Evolutionary conservation across 2,888 invertebrate species (phyloP).

Genomic region (Platycnemis pennipes): DNA sequence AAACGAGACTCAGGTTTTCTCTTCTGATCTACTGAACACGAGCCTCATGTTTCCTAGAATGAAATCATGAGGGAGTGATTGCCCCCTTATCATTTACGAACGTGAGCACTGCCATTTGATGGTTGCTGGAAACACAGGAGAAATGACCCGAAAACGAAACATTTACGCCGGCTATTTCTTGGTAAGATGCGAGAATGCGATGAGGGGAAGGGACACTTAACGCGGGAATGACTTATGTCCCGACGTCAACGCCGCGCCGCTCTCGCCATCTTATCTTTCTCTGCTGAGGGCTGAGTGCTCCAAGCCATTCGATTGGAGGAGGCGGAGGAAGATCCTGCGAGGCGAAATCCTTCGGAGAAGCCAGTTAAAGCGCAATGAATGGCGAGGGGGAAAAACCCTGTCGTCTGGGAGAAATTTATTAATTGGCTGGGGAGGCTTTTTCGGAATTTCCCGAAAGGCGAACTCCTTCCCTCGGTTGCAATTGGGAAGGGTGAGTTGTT

Average conservation of each 20-base stretch:
- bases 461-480: neutral
- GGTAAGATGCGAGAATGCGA: neutral
- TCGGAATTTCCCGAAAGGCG: neutral
- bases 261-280: neutral
- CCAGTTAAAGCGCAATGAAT: neutral
- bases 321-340: no score
- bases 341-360: neutral
- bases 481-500: neutral
- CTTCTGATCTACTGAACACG: no score
- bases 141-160: neutral
- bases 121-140: neutral
- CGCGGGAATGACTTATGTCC: neutral
- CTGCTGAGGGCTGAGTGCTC: neutral
- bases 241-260: neutral
- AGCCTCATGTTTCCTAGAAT: no score
- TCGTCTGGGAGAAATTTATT: neutral
- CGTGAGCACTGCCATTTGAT: no score
- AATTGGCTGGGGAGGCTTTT: neutral
- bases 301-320: neutral
- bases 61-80: no score
- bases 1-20: no score
- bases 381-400: neutral
- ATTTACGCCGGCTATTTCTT: neutral
- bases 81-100: no score
- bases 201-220: neutral